Conservation (phyloP, 2,888 invertebrate genomes). For the Malthinus seriepunctatus region DNA sequence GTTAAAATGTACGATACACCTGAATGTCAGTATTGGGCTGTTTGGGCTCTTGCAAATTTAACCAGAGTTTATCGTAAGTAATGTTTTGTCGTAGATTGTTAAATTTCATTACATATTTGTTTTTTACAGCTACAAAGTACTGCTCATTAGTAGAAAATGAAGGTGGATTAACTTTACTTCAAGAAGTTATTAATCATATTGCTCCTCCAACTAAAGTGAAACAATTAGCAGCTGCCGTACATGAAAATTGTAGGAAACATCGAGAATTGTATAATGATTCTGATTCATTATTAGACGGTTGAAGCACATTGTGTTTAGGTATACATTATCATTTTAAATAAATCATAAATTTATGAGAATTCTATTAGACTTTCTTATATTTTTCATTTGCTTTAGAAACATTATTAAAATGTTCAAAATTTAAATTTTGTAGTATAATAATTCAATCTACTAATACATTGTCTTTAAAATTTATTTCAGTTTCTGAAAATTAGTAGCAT, state of each 20-base stretch:
- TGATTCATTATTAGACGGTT: conserved; percentile 25
- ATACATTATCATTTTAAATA: too few relatives aligned
- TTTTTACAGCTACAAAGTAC: conserved; percentile 83
- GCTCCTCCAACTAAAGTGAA: conserved; percentile 69
- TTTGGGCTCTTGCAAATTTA: conserved; percentile 96
- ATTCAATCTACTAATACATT: too few relatives aligned
- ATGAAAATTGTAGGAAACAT: conserved; percentile 63
- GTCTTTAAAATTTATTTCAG: too few relatives aligned
- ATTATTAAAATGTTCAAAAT: too few relatives aligned
- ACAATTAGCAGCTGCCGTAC: conserved; percentile 68
- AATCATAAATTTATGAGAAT: too few relatives aligned
- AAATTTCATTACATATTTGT: conserved; percentile 4
- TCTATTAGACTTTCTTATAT: too few relatives aligned
- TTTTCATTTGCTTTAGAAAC: too few relatives aligned
- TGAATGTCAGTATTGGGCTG: conserved; percentile 94
- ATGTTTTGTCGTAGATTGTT: conserved; percentile 1
- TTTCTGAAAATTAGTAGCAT: too few relatives aligned
- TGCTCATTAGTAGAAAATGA: conserved; percentile 86
- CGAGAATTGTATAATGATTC: conserved; percentile 23
- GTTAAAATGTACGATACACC: conserved; percentile 83
- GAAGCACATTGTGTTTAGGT: conserved; percentile 11
- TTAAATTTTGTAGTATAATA: too few relatives aligned
- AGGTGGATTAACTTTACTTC: conserved; percentile 77
- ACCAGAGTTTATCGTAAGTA: conserved; percentile 89
- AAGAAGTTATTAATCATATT: conserved; percentile 65